Percentiles rank a stretch among this genome's conserved stretches.
Evolutionary conservation across 2,797 vertebrate genomes (phyloP).

Genomic region (Darevskia mixta): DNA sequence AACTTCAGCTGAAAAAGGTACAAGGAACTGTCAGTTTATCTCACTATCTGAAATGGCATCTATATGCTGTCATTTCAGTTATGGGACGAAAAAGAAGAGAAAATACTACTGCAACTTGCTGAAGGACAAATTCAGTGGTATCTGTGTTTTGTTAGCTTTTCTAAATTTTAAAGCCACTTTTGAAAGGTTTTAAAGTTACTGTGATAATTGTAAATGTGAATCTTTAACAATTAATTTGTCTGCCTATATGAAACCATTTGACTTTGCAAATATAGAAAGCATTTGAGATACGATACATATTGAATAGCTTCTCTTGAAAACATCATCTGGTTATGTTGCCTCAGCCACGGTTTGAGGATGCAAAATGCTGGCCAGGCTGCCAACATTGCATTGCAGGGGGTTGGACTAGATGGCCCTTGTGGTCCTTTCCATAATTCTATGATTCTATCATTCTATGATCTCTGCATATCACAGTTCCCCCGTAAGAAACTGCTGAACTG

Average conservation of each 20-base stretch:
- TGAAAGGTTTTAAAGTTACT: conserved; percentile 24
- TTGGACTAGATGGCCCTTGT: too few relatives aligned
- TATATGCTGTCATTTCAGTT: conserved; percentile 50
- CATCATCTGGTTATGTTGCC: background rate
- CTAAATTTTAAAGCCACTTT: conserved; percentile 52
- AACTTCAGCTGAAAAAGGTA: conserved; percentile 52
- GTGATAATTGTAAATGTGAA: conserved; percentile 53
- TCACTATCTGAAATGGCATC: conserved; percentile 53
- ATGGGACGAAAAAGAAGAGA: conserved; percentile 10
- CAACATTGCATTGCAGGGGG: background rate
- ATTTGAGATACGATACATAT: background rate
- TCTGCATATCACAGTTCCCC: too few relatives aligned
- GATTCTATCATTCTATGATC: too few relatives aligned
- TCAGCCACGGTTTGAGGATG: too few relatives aligned
- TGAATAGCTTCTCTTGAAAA: background rate
- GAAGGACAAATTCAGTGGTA: conserved; percentile 49
- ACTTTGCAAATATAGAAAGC: conserved; percentile 37
- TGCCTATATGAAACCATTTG: background rate
- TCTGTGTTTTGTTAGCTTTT: conserved; percentile 57
- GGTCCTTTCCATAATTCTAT: too few relatives aligned
- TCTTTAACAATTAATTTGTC: conserved; percentile 14
- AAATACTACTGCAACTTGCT: conserved; percentile 57
- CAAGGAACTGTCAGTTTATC: conserved; percentile 48
- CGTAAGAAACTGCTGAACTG: too few relatives aligned
- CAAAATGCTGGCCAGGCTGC: too few relatives aligned